Percentiles rank a stretch among this genome's conserved stretches.
These are phyloP conservation scores for Lochmaea capreae DNA, from an alignment of 2,888 invertebrate species.

Conservation along the genomic window DNA sequence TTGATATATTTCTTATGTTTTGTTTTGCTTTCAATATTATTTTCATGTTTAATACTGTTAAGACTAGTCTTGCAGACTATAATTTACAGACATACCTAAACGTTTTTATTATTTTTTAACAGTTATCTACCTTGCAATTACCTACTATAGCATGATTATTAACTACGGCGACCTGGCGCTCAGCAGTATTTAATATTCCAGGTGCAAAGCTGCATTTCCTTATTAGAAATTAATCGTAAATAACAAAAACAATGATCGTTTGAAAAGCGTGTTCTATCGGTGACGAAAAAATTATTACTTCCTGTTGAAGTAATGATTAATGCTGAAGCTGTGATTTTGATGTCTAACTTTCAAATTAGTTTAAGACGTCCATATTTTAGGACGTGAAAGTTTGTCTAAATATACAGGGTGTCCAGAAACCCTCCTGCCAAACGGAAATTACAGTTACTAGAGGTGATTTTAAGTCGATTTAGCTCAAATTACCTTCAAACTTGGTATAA, in stretches of 20 bases:
- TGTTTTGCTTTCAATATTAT: no score
- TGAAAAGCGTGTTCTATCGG: not conserved
- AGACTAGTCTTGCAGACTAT: not conserved
- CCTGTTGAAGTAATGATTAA: not conserved
- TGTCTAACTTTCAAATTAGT: not conserved
- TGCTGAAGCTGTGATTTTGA: not conserved
- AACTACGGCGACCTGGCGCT: conserved; percentile 13
- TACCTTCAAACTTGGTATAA: no score
- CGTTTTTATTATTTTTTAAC: conserved; percentile 14
- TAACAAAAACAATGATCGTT: conserved; percentile 7
- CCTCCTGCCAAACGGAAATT: no score
- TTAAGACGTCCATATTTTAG: no score
- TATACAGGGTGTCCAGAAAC: no score
- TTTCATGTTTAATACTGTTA: not conserved
- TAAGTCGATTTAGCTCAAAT: no score
- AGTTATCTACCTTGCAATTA: conserved; percentile 16
- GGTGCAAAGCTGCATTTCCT: conserved; percentile 15
- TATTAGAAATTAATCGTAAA: conserved; percentile 20
- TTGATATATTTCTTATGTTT: no score
- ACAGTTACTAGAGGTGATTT: no score
- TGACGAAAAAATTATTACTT: not conserved
- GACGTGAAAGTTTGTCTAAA: no score
- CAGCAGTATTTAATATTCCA: conserved; percentile 14
- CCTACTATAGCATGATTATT: conserved; percentile 8
- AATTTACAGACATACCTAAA: conserved; percentile 13